A percentile compares a stretch with the other conserved stretches of the same genome.
phyloP scores from a whole-genome alignment of 2,888 invertebrate genomes.

The Synanthedon andrenaeformis region DNA sequence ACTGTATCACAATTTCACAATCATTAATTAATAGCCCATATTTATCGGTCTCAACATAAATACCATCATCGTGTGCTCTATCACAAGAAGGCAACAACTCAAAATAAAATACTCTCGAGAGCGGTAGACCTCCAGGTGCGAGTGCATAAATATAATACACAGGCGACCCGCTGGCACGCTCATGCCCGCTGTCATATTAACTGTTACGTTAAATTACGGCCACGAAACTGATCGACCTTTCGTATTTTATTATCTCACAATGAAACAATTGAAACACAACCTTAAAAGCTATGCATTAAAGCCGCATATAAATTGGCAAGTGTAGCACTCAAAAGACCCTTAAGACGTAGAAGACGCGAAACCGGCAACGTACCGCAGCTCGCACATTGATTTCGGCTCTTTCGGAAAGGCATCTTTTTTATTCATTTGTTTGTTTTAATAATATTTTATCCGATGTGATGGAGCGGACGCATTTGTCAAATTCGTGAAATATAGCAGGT shows the following conservation, averaged over 20 bases:
- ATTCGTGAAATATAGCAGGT: constrained; percentile 48
- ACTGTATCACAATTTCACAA: constrained; percentile 59
- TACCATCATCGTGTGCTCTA: constrained; percentile 48
- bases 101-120: constrained; percentile 52
- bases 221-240: constrained; percentile 51
- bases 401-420: constrained; percentile 65
- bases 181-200: constrained; percentile 69
- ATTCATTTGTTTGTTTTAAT: constrained; percentile 69
- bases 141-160: constrained; percentile 65
- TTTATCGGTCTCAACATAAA: constrained; percentile 59
- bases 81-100: constrained; percentile 52
- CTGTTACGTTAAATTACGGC: constrained; percentile 70
- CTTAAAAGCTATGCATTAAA: background rate
- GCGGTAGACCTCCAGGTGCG: constrained; percentile 65
- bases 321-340: constrained; percentile 15
- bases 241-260: constrained; percentile 41
- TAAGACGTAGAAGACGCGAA: constrained; percentile 11
- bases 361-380: constrained; percentile 50
- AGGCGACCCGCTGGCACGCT: constrained; percentile 66
- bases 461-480: constrained; percentile 68
- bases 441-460: constrained; percentile 68
- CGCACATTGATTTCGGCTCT: constrained; percentile 70
- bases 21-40: constrained; percentile 63
- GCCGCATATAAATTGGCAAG: background rate
- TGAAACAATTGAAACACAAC: background rate